phyloP scores from a whole-genome alignment of 1,140 invertebrate genomes.

The Augochlora pura region DNA sequence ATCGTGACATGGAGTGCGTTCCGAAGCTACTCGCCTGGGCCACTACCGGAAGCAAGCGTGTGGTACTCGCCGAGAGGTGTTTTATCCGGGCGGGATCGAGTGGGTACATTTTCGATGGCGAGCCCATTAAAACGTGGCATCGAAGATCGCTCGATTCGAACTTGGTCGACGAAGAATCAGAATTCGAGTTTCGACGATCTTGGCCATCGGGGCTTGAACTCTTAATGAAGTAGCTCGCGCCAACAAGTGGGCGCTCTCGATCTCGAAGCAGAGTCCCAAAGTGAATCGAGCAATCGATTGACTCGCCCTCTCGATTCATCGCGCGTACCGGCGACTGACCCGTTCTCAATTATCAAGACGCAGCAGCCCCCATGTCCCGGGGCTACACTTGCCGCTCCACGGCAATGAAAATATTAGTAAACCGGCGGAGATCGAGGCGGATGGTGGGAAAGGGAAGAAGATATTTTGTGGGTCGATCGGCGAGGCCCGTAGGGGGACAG shows the following conservation, averaged over 20 bases:
- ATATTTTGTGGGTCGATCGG: constrained; percentile 51
- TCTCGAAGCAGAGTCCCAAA: neutral
- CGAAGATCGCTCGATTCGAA: neutral
- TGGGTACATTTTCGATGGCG: constrained; percentile 19
- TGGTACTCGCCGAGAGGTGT: neutral
- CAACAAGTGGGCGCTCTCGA: constrained; percentile 46
- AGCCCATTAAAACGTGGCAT: constrained; percentile 33
- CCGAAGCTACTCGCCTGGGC: neutral
- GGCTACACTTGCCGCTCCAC: constrained; percentile 27
- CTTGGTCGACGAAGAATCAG: neutral
- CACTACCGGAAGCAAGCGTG: neutral
- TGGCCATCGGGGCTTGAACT: neutral
- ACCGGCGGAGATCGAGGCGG: constrained; percentile 35
- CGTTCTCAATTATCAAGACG: constrained; percentile 48
- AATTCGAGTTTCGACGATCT: neutral
- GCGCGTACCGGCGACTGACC: constrained; percentile 28
- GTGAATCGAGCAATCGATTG: constrained; percentile 25
- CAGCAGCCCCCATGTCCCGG: constrained; percentile 3
- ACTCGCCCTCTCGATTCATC: constrained; percentile 22
- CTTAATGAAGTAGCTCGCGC: constrained; percentile 21
- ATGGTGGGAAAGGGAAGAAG: constrained; percentile 43
- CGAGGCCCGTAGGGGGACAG: neutral
- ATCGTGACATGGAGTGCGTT: constrained; percentile 27
- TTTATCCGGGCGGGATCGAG: constrained; percentile 26
- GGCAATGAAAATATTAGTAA: constrained; percentile 63